Conservation (phyloP, 2,888 invertebrate species). For the Cheilosia vernalis region DNA sequence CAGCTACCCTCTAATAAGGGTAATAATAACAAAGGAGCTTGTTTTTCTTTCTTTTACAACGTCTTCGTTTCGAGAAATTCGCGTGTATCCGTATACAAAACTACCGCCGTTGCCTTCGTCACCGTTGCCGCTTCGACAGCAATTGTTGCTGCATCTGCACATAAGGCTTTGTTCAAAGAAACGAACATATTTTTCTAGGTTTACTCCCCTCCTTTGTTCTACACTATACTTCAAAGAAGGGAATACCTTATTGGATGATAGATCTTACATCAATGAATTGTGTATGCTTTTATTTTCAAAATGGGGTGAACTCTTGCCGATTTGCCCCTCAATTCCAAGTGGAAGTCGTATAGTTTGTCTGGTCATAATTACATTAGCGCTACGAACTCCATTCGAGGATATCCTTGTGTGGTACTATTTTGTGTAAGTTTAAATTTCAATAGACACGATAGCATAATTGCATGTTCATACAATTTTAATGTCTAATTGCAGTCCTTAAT, state of each 20-base stretch:
- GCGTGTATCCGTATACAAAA: conserved; percentile 38
- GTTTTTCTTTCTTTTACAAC: conserved; percentile 23
- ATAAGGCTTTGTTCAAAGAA: conserved; percentile 23
- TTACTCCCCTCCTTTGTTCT: not conserved
- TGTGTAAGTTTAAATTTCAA: not conserved
- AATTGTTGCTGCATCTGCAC: conserved; percentile 33
- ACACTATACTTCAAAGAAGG: not conserved
- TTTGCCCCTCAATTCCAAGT: not conserved
- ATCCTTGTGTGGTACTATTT: not conserved
- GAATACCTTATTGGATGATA: conserved; percentile 16
- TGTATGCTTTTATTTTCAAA: not conserved
- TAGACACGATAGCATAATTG: not conserved
- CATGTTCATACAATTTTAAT: not conserved
- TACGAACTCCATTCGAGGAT: not conserved
- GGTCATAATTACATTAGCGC: not conserved
- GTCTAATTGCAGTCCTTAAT: too few species aligned
- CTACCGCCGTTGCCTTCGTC: not conserved
- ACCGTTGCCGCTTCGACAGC: conserved; percentile 2
- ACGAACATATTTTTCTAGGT: not conserved
- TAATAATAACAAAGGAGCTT: conserved; percentile 59
- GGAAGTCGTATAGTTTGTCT: too few species aligned
- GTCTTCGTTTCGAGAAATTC: conserved; percentile 22
- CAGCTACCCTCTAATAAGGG: conserved; percentile 65
- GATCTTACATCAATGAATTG: conserved; percentile 21
- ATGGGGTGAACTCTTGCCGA: not conserved